Base-by-base conservation (phyloP, 2,888 invertebrate genomes). In the Erebia ligea region DNA sequence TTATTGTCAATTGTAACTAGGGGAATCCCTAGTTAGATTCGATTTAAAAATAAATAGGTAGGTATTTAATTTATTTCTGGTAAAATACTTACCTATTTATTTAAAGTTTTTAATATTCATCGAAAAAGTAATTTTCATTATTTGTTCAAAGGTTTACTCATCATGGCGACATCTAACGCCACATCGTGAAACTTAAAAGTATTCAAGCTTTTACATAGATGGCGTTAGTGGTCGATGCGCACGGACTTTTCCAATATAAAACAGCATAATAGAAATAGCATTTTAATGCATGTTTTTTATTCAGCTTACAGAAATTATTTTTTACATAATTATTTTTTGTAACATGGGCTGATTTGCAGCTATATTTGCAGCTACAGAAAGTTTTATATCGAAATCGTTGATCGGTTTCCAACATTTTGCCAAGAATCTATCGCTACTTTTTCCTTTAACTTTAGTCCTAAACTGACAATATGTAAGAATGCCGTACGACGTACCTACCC, bases 101-200 rank as follows among this genome's bases (percentile, higher is more conserved):
- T 1, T 11, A 11, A 9, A 11, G 11, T 11, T 42, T 42, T 0
- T 42, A 2, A 42, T 10, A 42, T 42, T 42, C 42, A 11, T 34
- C 34, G 34, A 34, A 34, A 34, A 34, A 34, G 34, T 34, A 34
- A 34, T 6, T 34, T 34, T 6, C 34, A 34, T n/a, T n/a, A 6
- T 34, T 34, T 34, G 4, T 45, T 11, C 45, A 45, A 45, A 40
- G 10, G 40, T 59, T 59, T 54, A 25, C 25, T 17, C 40, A n/a
- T 13, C 34, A n/a, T 42, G 6, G 50, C 57, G 76, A 17, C 76
- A 76, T 76, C 76, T 76, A 71, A 17, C 67, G 67, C n/a, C 6
- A 8, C 54, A 11, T 25, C 10, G 52, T 21, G 17, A 54, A 73
- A 73, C 69, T 48, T 42, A 45, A 56, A 19, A 58, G 58, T 65